Conservation (phyloP, 2,113 vertebrate species). For the Sinocyclocheilus grahami region DNA sequence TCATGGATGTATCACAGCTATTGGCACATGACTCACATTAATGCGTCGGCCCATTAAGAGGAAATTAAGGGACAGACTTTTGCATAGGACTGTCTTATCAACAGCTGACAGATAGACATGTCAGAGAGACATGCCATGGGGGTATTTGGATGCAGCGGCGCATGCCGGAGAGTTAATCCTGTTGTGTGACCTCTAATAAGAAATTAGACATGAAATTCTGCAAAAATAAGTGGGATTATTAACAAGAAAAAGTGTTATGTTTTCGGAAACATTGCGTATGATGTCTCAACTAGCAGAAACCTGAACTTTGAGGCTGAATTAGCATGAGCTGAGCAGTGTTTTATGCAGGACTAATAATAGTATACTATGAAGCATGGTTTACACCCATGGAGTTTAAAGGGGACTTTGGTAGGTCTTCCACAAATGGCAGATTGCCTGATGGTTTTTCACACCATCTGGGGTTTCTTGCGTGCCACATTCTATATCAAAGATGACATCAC, state of each 20-base stretch:
- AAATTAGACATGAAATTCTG: constrained; percentile 10
- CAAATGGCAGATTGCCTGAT: neutral
- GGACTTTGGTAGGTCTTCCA: neutral
- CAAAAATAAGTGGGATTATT: neutral
- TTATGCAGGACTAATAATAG: neutral
- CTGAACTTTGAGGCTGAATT: neutral
- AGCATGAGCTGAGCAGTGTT: neutral
- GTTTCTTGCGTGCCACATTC: neutral
- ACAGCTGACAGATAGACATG: constrained; percentile 28
- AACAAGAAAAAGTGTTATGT: neutral
- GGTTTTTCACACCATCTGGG: constrained; percentile 19
- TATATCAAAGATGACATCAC: neutral
- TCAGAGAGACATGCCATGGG: constrained; percentile 21
- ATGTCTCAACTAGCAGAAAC: neutral
- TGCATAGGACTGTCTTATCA: constrained; percentile 18
- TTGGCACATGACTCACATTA: constrained; percentile 36
- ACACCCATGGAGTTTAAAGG: neutral
- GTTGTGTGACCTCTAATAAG: constrained; percentile 25
- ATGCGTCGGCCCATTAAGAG: constrained; percentile 23
- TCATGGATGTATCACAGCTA: constrained; percentile 44
- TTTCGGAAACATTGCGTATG: neutral
- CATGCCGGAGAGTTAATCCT: constrained; percentile 12
- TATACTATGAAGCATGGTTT: neutral
- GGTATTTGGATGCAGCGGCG: neutral
- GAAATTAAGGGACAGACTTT: constrained; percentile 33